A percentile compares a stretch with the other conserved stretches of the same genome.
Evolutionary conservation across 2,113 vertebrate species (phyloP).

Genomic region (Nerophis ophidion): DNA sequence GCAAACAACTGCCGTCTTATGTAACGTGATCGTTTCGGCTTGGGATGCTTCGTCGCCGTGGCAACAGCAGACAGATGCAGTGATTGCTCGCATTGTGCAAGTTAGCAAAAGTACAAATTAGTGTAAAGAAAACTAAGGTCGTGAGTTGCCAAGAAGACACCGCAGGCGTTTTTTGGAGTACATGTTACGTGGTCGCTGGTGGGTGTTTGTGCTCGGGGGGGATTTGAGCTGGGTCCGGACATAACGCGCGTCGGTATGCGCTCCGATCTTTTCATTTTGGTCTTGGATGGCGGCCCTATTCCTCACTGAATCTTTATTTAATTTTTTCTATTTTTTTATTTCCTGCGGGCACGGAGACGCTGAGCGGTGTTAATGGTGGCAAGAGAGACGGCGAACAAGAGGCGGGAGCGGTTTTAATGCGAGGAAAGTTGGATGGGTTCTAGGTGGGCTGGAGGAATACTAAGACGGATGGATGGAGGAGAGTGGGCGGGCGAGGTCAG

Average conservation of each 20-base stretch:
- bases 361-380: conserved; percentile 46
- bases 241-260: conserved; percentile 4
- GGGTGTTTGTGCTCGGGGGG: conserved; percentile 39
- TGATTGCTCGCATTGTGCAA: too few species aligned
- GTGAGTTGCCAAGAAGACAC: conserved; percentile 19
- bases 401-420: background rate
- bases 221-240: conserved; percentile 6
- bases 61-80: conserved; percentile 8
- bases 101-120: conserved; percentile 12
- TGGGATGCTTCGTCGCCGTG: conserved; percentile 20
- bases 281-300: conserved; percentile 29
- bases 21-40: too few species aligned
- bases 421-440: conserved; percentile 14
- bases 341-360: conserved; percentile 42
- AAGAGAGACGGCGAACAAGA: conserved; percentile 25
- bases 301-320: conserved; percentile 16
- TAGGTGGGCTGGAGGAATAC: conserved; percentile 20
- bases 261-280: conserved; percentile 27
- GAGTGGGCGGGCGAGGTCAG: conserved; percentile 47
- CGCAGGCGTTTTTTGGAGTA: conserved; percentile 29
- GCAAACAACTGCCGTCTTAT: too few species aligned
- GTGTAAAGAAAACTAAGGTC: conserved; percentile 17
- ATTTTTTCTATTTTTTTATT: background rate
- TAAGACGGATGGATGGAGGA: conserved; percentile 22
- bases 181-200: conserved; percentile 34